A percentile compares a stretch with the other conserved stretches of the same genome.
Evolutionary conservation across 2,888 invertebrate genomes (phyloP).

Genomic region (Cactoblastis cactorum): DNA sequence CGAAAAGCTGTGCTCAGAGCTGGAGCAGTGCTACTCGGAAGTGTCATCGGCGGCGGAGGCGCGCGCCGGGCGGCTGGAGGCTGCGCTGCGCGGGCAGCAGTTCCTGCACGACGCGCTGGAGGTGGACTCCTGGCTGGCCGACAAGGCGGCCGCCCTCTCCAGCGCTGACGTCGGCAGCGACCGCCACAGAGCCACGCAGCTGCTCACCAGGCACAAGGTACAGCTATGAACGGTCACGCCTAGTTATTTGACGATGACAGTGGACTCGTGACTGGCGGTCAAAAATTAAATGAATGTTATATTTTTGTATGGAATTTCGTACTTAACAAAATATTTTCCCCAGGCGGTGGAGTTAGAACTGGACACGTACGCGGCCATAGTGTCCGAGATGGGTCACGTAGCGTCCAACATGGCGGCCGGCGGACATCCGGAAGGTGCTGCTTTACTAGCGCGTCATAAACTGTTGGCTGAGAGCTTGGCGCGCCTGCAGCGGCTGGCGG

Average conservation of each 20-base stretch:
- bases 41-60: constrained; percentile 85
- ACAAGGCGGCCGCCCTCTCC: constrained; percentile 89
- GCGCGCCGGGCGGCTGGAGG: constrained; percentile 88
- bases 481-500: constrained; percentile 88
- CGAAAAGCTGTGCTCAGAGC: constrained; percentile 84
- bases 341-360: constrained; percentile 93
- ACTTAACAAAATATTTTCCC: neutral
- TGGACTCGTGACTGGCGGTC: too few species aligned
- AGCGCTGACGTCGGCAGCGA: constrained; percentile 94
- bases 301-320: neutral
- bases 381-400: constrained; percentile 94
- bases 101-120: constrained; percentile 94
- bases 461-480: constrained; percentile 88
- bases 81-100: constrained; percentile 93
- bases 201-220: constrained; percentile 96
- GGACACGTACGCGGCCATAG: constrained; percentile 94
- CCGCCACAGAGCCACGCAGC: constrained; percentile 93
- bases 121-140: constrained; percentile 95
- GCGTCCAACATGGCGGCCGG: constrained; percentile 89
- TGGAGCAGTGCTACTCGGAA: constrained; percentile 86
- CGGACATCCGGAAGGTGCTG: constrained; percentile 90
- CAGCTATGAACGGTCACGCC: neutral
- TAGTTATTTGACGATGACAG: too few species aligned
- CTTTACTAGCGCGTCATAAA: constrained; percentile 87
- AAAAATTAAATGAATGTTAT: too few species aligned